A percentile compares a stretch with the other conserved stretches of the same genome.
These are phyloP conservation scores for Apis mellifera DNA, from an alignment of 1,140 invertebrate species.

Conservation along the genomic window DNA sequence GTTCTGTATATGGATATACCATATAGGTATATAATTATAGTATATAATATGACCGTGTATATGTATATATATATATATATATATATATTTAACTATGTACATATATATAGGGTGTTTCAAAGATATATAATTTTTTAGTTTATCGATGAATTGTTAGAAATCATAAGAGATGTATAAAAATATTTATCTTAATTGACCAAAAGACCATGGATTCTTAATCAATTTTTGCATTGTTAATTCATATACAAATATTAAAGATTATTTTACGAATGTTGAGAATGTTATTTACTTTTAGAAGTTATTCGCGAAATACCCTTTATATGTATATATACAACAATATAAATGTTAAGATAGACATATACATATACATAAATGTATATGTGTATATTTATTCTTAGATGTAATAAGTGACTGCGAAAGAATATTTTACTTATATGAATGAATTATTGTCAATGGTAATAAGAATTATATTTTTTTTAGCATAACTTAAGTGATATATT, in stretches of 20 bases:
- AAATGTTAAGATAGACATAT: slow-evolving; percentile 32
- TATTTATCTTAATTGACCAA: not conserved
- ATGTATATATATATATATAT: slow-evolving; percentile 30
- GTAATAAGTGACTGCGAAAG: slow-evolving; percentile 60
- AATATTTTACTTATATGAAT: slow-evolving; percentile 71
- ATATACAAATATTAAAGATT: not conserved
- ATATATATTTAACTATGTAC: slow-evolving; percentile 30
- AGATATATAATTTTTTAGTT: slow-evolving; percentile 16
- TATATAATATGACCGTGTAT: slow-evolving; percentile 25
- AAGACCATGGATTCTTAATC: not conserved
- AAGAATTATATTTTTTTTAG: slow-evolving; percentile 74
- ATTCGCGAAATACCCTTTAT: slow-evolving; percentile 18
- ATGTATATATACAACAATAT: slow-evolving; percentile 18
- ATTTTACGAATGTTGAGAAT: not conserved
- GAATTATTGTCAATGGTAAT: slow-evolving; percentile 60
- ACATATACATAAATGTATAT: slow-evolving; percentile 5
- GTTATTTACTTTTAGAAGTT: slow-evolving; percentile 12
- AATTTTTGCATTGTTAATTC: slow-evolving; percentile 9
- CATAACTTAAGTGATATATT: slow-evolving; percentile 59
- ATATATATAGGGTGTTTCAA: slow-evolving; percentile 32
- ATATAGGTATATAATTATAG: slow-evolving; percentile 6
- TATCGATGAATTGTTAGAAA: not conserved
- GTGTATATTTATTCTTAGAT: slow-evolving; percentile 36
- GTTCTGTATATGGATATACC: slow-evolving; percentile 48
- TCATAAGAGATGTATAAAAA: not conserved